Base-by-base conservation (phyloP, 2,113 vertebrate species). In the Larimichthys polyactis region DNA sequence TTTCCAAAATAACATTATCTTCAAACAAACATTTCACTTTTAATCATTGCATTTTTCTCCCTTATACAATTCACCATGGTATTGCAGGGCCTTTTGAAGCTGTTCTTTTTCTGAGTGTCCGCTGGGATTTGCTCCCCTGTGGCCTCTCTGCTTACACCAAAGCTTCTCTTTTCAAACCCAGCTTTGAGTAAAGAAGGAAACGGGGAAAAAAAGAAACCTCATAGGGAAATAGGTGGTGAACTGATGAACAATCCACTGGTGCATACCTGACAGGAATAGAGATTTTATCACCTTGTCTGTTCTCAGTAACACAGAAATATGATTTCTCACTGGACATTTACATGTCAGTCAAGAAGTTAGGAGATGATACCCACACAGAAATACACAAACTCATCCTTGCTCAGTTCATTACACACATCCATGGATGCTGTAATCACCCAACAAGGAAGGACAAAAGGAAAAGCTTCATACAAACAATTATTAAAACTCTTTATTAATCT, bases 1-100 rank as follows among this genome's bases (percentile, higher is more conserved):
- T 93, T 89, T 95, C 86, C 73, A 94, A 94, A 96, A 96, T 95
- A 96, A 93, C 92, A 95, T 95, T 91, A 94, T 93, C 94, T 95
- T 95, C 94, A 95, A 95, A 95, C 93, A 95, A 96, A 95, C 95
- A 95, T 95, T 95, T 95, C 94, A 95, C 93, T 95, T 94, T 94
- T 95, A 95, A 95, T 95, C 94, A 95, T 93, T 90, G 90, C 88
- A 91, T 94, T 94, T 94, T 93, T 71, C 85, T 90, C 86, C 80
- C 86, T 90, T 88, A 90, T 90, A 91, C 92, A 91, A 94, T 92
- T 87, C 93, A 90, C 91, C 54, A 32, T 89, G 87, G 91, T 85
- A 92, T 93, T 87, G 89, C 87, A 90, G 91, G 87, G 82, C 89
- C 90, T 90, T 95, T 94, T 95, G 94, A 95, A 95, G 94, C 91